A percentile compares a stretch with the other conserved stretches of the same genome.
Conservation (phyloP, 2,888 invertebrate genomes). For the Amphipyra berbera region DNA sequence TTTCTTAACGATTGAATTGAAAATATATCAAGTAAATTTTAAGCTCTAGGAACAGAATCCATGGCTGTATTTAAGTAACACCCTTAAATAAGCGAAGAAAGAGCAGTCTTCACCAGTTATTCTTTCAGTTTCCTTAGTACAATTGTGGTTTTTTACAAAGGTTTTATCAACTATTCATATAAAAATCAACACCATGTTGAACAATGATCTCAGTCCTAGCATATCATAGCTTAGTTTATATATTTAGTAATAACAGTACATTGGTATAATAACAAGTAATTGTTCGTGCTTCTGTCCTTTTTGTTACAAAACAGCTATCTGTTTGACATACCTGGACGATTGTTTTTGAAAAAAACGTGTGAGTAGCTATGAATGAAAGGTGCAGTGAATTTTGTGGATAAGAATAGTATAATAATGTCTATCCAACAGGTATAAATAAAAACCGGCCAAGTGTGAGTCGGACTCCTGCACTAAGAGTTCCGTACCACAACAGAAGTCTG, state of each 20-base stretch:
- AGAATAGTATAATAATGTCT: no score
- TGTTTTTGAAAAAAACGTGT: constrained; percentile 19
- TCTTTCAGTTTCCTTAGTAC: constrained; percentile 9
- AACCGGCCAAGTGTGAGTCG: no score
- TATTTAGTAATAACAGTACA: constrained; percentile 55
- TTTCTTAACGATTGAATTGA: no score
- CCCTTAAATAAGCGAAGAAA: neutral
- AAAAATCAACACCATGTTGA: constrained; percentile 56
- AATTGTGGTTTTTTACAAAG: constrained; percentile 29
- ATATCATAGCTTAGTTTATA: constrained; percentile 59
- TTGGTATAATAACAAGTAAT: constrained; percentile 73
- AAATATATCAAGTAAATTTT: no score
- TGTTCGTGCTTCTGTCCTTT: constrained; percentile 69
- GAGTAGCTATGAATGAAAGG: neutral
- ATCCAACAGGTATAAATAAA: no score
- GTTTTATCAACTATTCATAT: constrained; percentile 50
- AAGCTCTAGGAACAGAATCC: no score
- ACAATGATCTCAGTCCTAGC: constrained; percentile 50
- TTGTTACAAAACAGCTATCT: constrained; percentile 49
- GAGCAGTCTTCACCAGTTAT: neutral
- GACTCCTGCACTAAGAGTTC: neutral
- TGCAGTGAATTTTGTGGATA: neutral
- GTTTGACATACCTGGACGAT: constrained; percentile 35
- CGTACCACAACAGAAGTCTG: no score
- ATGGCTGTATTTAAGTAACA: neutral